Percentiles rank a stretch among this genome's conserved stretches.
Conservation (phyloP, 35 echinoderm and acorn worm genomes). For the Heliocidaris erythrogramma region DNA sequence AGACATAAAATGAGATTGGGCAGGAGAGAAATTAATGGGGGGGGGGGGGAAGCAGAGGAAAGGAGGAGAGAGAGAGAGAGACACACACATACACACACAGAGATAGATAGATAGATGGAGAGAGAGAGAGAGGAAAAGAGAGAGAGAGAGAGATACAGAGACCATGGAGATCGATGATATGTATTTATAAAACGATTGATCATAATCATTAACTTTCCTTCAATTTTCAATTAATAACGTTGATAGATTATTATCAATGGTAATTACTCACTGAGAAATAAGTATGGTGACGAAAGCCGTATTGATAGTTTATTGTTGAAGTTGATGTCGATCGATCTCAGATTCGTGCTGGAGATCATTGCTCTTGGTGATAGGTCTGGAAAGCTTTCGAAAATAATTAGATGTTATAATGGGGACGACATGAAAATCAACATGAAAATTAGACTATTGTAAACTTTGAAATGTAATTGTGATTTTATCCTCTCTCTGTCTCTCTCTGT, state of each 20-base stretch:
- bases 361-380: neutral
- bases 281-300: slow-evolving; percentile 6
- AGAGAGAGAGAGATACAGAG: too few species aligned
- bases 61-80: neutral
- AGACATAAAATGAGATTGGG: neutral
- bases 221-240: too few species aligned
- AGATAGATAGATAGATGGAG: neutral
- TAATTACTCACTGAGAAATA: slow-evolving; percentile 43
- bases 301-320: neutral
- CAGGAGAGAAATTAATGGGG: neutral
- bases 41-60: neutral
- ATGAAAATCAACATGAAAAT: neutral
- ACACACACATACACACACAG: too few species aligned
- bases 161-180: too few species aligned
- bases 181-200: too few species aligned
- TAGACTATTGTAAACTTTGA: too few species aligned
- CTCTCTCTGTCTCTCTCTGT: neutral
- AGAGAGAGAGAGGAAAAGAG: too few species aligned
- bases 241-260: neutral
- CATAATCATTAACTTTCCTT: too few species aligned
- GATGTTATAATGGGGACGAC: neutral
- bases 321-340: neutral
- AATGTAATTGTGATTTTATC: too few species aligned
- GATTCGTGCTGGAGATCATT: neutral
- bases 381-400: neutral